Base-by-base conservation (phyloP, 2,113 vertebrate species). In the Colistium nudipinnis region DNA sequence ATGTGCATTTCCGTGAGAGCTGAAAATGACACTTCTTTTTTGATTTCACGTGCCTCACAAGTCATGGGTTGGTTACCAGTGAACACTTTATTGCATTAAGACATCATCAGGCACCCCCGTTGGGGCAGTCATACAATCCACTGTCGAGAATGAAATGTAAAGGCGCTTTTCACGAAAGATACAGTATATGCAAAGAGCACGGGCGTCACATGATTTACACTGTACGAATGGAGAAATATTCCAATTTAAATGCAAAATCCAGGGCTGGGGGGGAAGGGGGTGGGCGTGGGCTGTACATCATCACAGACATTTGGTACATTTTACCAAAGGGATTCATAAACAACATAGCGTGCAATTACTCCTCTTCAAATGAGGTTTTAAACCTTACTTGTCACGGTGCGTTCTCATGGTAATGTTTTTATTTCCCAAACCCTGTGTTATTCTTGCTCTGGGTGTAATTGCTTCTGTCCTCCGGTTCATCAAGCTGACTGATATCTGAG, bases 201-300 rank as follows among this genome's bases (percentile, higher is more conserved):
- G 60, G 44, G 56, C 61, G 71, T 67, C 74, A 76, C 68, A 82
- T 88, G 83, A 92, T 89, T 89, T 89, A 90, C 89, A 64, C 68
- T 64, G 63, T 74, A 59, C 68, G 70, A 83, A 86, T 70, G 80
- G 84, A 86, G 70, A 88, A 85, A 90, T 90, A 87, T 90, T 90
- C 86, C 90, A 91, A 93, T 92, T 91, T 91, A 92, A 91, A 93
- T 93, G 92, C 90, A 89, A 89, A 90, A 84, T 74, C 72, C 80
- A 57, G 77, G 86, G 69, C 52, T 78, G 51, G 59, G 67, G 48
- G 39, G 33, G 28, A 47, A 7, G 30, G 43, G 43, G 19, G n/a
- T n/a, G n/a, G n/a, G n/a, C n/a, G n/a, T n/a, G n/a, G 81, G 80
- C 63, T 66, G 79, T 90, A 87, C 72, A 91, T 91, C 89, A 90